phyloP scores from a whole-genome alignment of 1,140 invertebrate genomes.

The Drosophila athabasca region DNA sequence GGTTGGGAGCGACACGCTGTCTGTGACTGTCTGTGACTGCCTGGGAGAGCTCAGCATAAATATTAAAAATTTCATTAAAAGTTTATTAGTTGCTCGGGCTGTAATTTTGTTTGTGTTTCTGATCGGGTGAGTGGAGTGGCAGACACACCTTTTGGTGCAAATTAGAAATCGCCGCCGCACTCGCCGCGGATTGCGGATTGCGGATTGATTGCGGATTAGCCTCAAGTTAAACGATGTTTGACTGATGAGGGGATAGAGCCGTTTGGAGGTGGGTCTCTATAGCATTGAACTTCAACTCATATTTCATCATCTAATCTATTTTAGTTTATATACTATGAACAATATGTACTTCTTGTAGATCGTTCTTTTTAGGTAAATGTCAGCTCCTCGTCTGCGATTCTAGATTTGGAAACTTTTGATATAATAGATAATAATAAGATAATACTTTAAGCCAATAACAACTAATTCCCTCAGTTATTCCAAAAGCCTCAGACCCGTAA shows the following conservation, averaged over 20 bases:
- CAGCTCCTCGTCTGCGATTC: no score
- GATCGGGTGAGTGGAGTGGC: slow-evolving; percentile 43
- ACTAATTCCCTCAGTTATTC: not conserved
- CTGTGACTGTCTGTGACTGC: slow-evolving; percentile 46
- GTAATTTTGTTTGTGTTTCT: slow-evolving; percentile 44
- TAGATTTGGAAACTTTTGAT: no score
- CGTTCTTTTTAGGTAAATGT: no score
- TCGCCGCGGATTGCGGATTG: slow-evolving; percentile 17
- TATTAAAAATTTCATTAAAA: slow-evolving; percentile 70
- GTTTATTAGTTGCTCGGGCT: slow-evolving; percentile 49
- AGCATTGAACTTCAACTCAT: slow-evolving; percentile 21
- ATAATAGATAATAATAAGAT: no score
- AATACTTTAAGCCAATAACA: no score
- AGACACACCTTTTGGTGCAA: slow-evolving; percentile 73
- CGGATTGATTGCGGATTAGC: slow-evolving; percentile 72
- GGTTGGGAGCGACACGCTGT: slow-evolving; percentile 81
- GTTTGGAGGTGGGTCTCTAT: slow-evolving; percentile 28
- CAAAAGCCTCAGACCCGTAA: not conserved
- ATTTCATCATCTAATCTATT: not conserved
- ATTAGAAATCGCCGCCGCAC: slow-evolving; percentile 67
- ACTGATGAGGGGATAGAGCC: slow-evolving; percentile 35
- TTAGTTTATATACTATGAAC: no score
- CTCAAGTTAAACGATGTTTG: slow-evolving; percentile 65
- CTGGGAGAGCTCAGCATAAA: slow-evolving; percentile 49
- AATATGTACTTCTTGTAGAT: no score